Conservation (phyloP, 2,113 vertebrate species). For the Ophthalmolycus amberensis region DNA sequence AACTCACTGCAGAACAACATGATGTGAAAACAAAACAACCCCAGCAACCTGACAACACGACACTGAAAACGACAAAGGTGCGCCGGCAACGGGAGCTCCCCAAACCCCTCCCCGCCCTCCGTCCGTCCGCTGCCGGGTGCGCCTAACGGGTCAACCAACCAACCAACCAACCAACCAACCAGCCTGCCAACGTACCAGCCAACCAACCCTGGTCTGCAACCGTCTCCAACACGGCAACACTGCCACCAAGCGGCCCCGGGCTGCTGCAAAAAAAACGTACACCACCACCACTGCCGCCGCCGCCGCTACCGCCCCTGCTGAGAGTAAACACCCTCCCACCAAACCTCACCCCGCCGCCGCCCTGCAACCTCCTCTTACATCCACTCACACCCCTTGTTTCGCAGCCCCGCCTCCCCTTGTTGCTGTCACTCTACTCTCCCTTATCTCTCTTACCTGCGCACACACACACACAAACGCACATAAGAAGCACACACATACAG, state of each 20-base stretch:
- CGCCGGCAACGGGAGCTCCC: constrained; percentile 56
- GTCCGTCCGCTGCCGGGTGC: constrained; percentile 46
- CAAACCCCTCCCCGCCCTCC: constrained; percentile 21
- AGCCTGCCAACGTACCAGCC: constrained; percentile 65
- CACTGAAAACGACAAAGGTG: constrained; percentile 51
- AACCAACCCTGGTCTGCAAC: constrained; percentile 70
- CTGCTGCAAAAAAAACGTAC: constrained; percentile 58
- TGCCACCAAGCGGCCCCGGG: constrained; percentile 69
- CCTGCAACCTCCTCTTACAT: constrained; percentile 41
- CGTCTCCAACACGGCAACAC: constrained; percentile 75
- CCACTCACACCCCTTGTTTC: constrained; percentile 60
- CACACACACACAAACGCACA: constrained; percentile 34
- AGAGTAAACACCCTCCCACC: constrained; percentile 49
- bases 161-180: too few relatives aligned
- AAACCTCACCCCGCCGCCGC: constrained; percentile 39
- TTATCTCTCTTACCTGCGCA: constrained; percentile 33
- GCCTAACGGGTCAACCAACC: constrained; percentile 48
- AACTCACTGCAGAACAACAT: constrained; percentile 98
- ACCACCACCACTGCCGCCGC: constrained; percentile 37
- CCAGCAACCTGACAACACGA: constrained; percentile 56
- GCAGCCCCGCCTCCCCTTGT: constrained; percentile 58
- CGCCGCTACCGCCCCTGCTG: constrained; percentile 55
- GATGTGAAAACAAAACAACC: constrained; percentile 83
- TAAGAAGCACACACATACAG: constrained; percentile 45
- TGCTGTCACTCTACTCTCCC: constrained; percentile 73